These are phyloP conservation scores for Thalassarche chlororhynchos DNA, from an alignment of 2,113 vertebrate genomes.

Conservation along the genomic window DNA sequence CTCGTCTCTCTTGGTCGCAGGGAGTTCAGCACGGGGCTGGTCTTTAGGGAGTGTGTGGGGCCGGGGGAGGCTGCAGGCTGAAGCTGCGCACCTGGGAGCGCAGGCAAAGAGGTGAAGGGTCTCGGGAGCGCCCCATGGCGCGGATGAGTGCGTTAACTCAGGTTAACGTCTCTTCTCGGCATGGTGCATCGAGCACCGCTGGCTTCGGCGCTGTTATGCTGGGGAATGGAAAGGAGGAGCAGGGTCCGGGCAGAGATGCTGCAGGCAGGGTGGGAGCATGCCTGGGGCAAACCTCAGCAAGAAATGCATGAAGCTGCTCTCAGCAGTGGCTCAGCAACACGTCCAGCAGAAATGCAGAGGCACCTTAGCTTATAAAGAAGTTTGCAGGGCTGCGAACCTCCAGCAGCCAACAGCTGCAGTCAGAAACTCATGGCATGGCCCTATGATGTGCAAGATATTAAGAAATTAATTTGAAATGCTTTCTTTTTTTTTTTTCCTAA, in stretches of 20 bases:
- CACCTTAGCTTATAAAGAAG: not conserved
- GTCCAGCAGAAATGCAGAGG: not conserved
- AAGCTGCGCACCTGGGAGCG: not conserved
- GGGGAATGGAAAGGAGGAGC: not conserved
- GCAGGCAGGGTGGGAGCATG: not conserved
- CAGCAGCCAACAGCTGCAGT: not conserved
- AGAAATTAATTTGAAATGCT: constrained; percentile 16
- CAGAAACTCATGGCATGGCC: not conserved
- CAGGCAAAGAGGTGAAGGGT: not conserved
- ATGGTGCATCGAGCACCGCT: accelerated
- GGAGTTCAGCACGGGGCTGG: not conserved
- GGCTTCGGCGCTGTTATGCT: not conserved
- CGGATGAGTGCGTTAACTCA: not conserved
- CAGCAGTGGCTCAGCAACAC: not conserved
- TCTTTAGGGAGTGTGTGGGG: accelerated
- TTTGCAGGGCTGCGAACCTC: not conserved
- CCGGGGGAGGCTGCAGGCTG: not conserved
- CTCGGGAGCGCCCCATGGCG: accelerated
- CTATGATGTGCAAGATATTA: not conserved
- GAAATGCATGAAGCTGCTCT: not conserved
- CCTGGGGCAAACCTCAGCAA: not conserved
- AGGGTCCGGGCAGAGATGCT: not conserved
- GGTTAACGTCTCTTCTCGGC: not conserved
- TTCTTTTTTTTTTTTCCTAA: not conserved
- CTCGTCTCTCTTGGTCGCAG: accelerated